Percentiles rank a stretch among this genome's conserved stretches.
These are phyloP conservation scores for Ditylenchus dipsaci DNA, from an alignment of 1,140 invertebrate species.

Conservation along the genomic window DNA sequence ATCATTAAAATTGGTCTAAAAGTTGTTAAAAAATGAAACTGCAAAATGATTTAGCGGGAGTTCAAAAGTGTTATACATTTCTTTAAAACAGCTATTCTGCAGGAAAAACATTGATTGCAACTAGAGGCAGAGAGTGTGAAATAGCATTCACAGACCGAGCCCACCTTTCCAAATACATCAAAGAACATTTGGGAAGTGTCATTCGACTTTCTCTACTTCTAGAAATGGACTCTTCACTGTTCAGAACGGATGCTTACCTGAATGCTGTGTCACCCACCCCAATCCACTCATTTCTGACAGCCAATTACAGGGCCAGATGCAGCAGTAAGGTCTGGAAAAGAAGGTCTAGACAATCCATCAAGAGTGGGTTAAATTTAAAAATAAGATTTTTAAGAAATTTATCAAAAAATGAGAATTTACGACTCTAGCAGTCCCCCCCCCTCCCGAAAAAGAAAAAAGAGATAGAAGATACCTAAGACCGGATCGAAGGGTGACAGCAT, in stretches of 20 bases:
- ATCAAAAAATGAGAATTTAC: no score
- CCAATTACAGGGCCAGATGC: slow-evolving; percentile 51
- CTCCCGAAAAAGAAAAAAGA: no score
- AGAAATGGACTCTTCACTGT: slow-evolving; percentile 46
- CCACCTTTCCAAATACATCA: slow-evolving; percentile 7
- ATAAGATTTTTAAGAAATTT: no score
- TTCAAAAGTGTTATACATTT: no score
- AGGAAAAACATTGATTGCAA: slow-evolving; percentile 17
- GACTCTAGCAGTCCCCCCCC: no score
- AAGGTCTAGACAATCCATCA: slow-evolving; percentile 13
- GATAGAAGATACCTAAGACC: no score
- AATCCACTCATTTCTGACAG: slow-evolving; percentile 51
- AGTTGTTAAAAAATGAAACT: no score
- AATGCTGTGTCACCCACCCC: slow-evolving; percentile 55
- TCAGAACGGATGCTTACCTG: slow-evolving; percentile 48
- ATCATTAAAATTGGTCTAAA: no score
- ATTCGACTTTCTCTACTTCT: slow-evolving; percentile 40
- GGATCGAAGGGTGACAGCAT: no score
- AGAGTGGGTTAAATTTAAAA: background rate
- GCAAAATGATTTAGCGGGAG: no score
- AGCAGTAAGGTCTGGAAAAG: slow-evolving; percentile 50
- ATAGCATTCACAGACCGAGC: slow-evolving; percentile 18
- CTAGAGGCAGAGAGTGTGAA: slow-evolving; percentile 38
- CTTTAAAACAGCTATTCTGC: background rate
- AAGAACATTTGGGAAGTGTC: background rate